Conservation (phyloP, 2,113 vertebrate species). For the Tachysurus vachellii region DNA sequence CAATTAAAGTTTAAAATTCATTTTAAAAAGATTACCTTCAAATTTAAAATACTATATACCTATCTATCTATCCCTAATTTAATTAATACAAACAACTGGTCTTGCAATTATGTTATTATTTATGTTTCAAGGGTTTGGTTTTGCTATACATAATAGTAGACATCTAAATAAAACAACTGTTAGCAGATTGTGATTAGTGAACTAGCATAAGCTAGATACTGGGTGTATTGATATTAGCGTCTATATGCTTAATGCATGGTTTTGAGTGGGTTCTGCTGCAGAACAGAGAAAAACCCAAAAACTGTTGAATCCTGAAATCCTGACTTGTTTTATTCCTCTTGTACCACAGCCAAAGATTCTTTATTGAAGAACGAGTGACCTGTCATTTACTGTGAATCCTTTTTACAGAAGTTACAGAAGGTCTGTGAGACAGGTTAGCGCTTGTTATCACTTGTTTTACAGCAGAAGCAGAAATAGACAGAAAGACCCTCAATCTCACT, state of each 20-base stretch:
- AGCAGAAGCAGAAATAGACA: not conserved
- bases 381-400: not conserved
- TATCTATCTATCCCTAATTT: too few species aligned
- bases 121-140: not conserved
- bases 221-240: not conserved
- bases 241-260: not conserved
- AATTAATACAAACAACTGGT: not conserved
- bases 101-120: not conserved
- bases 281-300: not conserved
- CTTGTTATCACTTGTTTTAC: not conserved
- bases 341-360: not conserved
- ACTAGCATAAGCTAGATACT: not conserved
- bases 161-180: not conserved
- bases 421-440: not conserved
- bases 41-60: too few species aligned
- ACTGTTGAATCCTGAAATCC: not conserved
- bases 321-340: not conserved
- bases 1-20: too few species aligned
- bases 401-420: not conserved
- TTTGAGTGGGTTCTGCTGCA: not conserved
- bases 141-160: not conserved
- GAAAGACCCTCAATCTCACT: not conserved
- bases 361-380: not conserved
- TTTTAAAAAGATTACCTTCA: too few species aligned
- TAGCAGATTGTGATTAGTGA: not conserved